Evolutionary conservation across 1,140 invertebrate genomes (phyloP), one percentile per base, ranked within the genome.

Genomic region (Condylostylus longicornis): DNA sequence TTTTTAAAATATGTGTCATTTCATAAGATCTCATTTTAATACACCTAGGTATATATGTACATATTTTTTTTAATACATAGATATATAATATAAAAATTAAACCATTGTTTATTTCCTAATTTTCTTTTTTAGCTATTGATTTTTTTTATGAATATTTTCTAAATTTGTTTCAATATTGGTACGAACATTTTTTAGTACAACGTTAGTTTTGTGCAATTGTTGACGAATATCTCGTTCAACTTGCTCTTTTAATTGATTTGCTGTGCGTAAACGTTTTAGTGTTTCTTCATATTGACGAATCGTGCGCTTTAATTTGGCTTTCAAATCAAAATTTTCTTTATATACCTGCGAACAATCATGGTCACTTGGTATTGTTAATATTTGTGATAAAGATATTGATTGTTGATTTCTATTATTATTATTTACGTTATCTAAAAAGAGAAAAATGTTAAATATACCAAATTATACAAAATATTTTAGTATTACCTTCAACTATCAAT

Each of bases 191-290:
- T 65, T 58, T 34, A 72, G 54, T 18, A 71, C 67, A 48, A 65
- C 63, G 47, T 71, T 69, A 12, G 70, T 72, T 56, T 71, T 70
- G 38, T 66, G 60, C 45, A 72, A 63, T 51, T 72, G 68, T 48
- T 63, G 65, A 46, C 68, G 69, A 47, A 72, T 70, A 32, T 67
- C 69, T 50, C 65, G 65, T 46, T 71, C 70, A 20, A 72, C 63
- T 52, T 67, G 64, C 47, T 64, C 62, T 54, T 72, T 71, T 35
- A 63, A 58, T 47, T 68, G 63, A 51, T 72, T 72, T 40, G 68
- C 62, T 33, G 61, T 45, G 36, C 59, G 62, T 28, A 72, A 57
- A 45, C 71, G 66, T 34, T 60, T 51, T 18, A 65, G 59, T 6
- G 71, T 72, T 30, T 73, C 64, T 51, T 71, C 66, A 19, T 74